phyloP scores from a whole-genome alignment of 2,888 invertebrate species.

The Drosophila austrosaltans region DNA sequence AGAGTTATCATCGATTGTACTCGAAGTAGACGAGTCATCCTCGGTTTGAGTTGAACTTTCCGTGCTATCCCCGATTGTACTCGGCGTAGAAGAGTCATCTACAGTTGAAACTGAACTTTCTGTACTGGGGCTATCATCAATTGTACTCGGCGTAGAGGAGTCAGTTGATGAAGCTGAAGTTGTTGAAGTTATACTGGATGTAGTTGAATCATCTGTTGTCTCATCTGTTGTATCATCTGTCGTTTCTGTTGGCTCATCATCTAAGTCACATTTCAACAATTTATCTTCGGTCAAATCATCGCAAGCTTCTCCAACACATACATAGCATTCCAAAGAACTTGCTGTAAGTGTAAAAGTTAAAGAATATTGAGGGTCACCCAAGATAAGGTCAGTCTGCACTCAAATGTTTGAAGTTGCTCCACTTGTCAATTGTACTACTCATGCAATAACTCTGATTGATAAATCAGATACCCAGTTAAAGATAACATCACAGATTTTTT shows the following conservation, averaged over 20 bases:
- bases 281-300: slow-evolving; percentile 21
- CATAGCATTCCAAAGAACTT: slow-evolving; percentile 66
- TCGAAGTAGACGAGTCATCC: background rate
- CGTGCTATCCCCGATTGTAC: background rate
- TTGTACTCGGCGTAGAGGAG: slow-evolving; percentile 12
- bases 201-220: background rate
- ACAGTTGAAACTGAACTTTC: background rate
- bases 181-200: background rate
- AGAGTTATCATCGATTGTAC: background rate
- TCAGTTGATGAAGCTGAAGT: background rate
- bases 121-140: background rate
- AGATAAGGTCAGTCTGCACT: slow-evolving; percentile 22
- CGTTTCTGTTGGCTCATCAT: slow-evolving; percentile 18
- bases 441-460: slow-evolving; percentile 41
- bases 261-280: slow-evolving; percentile 42
- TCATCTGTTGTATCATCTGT: background rate
- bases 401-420: slow-evolving; percentile 10
- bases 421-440: background rate
- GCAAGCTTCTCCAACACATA: slow-evolving; percentile 71
- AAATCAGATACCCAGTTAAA: slow-evolving; percentile 40
- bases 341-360: slow-evolving; percentile 29
- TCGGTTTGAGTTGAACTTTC: background rate
- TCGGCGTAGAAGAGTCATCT: background rate
- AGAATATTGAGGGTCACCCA: background rate
- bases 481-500: slow-evolving; percentile 36